Conservation (phyloP, 2,888 invertebrate species). For the Zygaena filipendulae region DNA sequence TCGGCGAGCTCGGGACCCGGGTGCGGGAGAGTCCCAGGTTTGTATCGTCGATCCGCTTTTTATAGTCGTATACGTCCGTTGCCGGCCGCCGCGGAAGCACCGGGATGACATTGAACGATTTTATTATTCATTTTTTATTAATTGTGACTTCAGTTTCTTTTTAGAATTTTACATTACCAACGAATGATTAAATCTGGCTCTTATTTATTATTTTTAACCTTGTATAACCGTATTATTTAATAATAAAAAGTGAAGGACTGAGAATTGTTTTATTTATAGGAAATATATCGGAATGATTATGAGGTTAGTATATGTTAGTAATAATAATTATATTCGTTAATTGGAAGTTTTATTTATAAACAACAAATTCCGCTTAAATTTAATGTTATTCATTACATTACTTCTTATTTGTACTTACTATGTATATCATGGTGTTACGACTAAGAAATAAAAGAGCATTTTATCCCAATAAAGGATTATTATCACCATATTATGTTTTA, state of each 20-base stretch:
- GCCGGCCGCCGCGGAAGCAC: constrained; percentile 26
- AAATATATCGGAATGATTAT: too few relatives aligned
- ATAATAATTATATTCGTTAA: constrained; percentile 41
- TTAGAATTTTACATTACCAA: constrained; percentile 69
- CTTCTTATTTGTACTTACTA: constrained; percentile 9
- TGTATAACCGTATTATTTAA: constrained; percentile 68
- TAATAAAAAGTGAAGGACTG: constrained; percentile 58
- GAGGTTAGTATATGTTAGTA: constrained; percentile 30
- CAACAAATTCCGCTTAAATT: too few relatives aligned
- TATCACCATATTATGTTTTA: constrained; percentile 37
- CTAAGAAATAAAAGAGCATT: constrained; percentile 60
- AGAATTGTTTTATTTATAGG: constrained; percentile 63
- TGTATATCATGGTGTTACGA: constrained; percentile 58
- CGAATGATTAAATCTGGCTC: constrained; percentile 64
- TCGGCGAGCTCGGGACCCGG: constrained; percentile 65
- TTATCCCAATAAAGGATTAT: constrained; percentile 66
- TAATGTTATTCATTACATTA: background rate
- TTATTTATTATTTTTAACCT: constrained; percentile 63
- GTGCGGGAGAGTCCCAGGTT: constrained; percentile 51
- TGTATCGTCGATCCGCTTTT: constrained; percentile 65
- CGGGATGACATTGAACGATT: constrained; percentile 19
- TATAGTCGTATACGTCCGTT: constrained; percentile 44
- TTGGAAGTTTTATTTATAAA: constrained; percentile 46
- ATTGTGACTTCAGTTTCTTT: constrained; percentile 62
- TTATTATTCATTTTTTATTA: constrained; percentile 53